phyloP scores from a whole-genome alignment of 2,888 invertebrate species.

The Fragum sueziense region DNA sequence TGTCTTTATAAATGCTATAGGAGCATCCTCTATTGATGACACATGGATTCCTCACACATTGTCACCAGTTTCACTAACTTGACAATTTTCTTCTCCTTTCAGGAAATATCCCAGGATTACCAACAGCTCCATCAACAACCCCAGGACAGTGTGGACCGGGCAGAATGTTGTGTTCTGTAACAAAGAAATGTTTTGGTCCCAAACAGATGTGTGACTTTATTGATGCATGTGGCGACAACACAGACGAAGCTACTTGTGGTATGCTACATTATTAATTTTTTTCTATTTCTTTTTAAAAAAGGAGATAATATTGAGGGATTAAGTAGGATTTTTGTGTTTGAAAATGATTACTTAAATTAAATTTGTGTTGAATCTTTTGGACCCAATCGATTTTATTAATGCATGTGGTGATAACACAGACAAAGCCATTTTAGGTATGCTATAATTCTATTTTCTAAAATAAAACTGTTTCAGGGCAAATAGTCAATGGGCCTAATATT shows the following conservation, averaged over 20 bases:
- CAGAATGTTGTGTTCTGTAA: conserved; percentile 56
- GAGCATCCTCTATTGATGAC: too few species aligned
- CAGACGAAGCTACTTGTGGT: conserved; percentile 74
- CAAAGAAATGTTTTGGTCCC: conserved; percentile 65
- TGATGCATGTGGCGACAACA: conserved; percentile 71
- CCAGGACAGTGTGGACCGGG: conserved; percentile 63
- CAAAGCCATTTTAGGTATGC: conserved; percentile 73
- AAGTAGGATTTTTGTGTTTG: too few species aligned
- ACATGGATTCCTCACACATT: too few species aligned
- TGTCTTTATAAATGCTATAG: too few species aligned
- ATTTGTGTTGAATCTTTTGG: too few species aligned
- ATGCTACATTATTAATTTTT: conserved; percentile 25
- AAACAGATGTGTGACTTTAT: conserved; percentile 71
- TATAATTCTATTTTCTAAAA: too few species aligned
- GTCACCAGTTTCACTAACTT: too few species aligned
- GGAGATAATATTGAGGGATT: not conserved
- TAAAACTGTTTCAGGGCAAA: too few species aligned
- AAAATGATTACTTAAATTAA: too few species aligned
- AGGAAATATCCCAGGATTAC: conserved; percentile 66
- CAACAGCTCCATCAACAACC: conserved; percentile 64
- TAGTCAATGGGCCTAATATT: too few species aligned
- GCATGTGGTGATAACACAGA: conserved; percentile 73
- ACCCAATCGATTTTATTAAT: conserved; percentile 72
- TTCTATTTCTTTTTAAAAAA: too few species aligned
- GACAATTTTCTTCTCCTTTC: too few species aligned